These are phyloP conservation scores for Ichneumoninae sp. DNA, from an alignment of 2,888 invertebrate genomes.

Conservation along the genomic window DNA sequence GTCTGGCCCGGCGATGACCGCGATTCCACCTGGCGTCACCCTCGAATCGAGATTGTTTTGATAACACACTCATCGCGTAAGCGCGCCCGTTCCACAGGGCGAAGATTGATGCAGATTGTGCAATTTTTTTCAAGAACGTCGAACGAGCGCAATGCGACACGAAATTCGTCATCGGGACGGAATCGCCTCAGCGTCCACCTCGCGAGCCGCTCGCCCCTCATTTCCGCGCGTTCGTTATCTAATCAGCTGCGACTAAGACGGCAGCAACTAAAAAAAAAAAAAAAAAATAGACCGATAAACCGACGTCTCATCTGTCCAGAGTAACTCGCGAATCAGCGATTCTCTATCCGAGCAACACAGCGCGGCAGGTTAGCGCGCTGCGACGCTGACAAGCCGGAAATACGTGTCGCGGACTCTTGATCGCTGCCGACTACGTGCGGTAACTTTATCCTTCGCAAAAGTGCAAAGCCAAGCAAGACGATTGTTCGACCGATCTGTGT, in stretches of 20 bases:
- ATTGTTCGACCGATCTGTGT: constrained; percentile 37
- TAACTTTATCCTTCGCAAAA: constrained; percentile 51
- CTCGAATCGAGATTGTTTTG: background rate
- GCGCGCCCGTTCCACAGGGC: background rate
- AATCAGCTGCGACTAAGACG: constrained; percentile 59
- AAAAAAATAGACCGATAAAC: constrained; percentile 41
- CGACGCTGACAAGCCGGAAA: constrained; percentile 48
- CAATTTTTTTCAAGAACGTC: constrained; percentile 26
- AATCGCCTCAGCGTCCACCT: constrained; percentile 20
- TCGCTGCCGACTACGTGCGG: background rate
- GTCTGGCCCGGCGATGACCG: background rate
- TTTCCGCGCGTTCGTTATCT: constrained; percentile 53
- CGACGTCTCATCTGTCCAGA: constrained; percentile 27
- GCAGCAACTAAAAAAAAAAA: constrained; percentile 27
- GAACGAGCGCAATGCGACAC: constrained; percentile 51
- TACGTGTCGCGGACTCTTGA: constrained; percentile 33
- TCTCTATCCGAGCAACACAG: constrained; percentile 23
- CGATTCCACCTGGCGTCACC: background rate
- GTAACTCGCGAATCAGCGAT: constrained; percentile 52
- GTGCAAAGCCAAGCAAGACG: constrained; percentile 57
- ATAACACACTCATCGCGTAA: background rate
- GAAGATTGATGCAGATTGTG: background rate
- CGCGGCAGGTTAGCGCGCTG: constrained; percentile 46
- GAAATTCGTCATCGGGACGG: constrained; percentile 45
- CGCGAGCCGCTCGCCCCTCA: background rate